Evolutionary conservation across 1,140 invertebrate species (phyloP).

Genomic region (Papilio polyxenes): DNA sequence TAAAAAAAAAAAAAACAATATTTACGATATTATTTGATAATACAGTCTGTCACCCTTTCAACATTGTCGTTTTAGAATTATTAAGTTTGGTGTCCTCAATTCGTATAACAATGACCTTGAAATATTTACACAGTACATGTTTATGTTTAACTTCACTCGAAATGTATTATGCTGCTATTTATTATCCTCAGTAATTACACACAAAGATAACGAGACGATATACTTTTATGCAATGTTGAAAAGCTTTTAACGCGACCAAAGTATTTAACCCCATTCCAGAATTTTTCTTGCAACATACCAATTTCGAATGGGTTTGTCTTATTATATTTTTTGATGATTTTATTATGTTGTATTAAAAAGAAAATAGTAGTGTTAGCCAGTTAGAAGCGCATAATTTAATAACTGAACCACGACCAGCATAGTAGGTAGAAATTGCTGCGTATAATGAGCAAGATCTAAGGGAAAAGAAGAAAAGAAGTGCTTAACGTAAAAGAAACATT

Average conservation of each 20-base stretch:
- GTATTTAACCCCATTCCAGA: slow-evolving; percentile 6
- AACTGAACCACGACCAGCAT: too few relatives aligned
- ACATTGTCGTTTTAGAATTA: background rate
- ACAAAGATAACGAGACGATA: background rate
- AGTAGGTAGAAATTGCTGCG: too few relatives aligned
- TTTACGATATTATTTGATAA: background rate
- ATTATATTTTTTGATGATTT: too few relatives aligned
- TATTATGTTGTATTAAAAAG: too few relatives aligned
- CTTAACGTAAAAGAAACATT: too few relatives aligned
- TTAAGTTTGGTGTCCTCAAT: background rate
- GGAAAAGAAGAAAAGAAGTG: too few relatives aligned
- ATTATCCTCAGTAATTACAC: background rate
- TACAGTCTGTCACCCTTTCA: background rate
- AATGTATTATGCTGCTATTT: background rate
- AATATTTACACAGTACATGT: background rate
- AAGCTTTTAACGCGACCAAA: slow-evolving; percentile 5
- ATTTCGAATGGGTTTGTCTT: too few relatives aligned
- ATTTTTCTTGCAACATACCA: background rate
- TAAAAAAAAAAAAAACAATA: too few relatives aligned
- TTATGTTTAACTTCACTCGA: background rate
- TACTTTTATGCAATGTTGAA: slow-evolving; percentile 8
- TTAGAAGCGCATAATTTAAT: too few relatives aligned
- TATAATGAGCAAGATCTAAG: too few relatives aligned
- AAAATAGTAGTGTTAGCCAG: too few relatives aligned
- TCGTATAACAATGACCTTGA: background rate